Percentiles rank a stretch among this genome's conserved stretches.
Evolutionary conservation across 2,113 vertebrate species (phyloP).

Genomic region (Melanotaenia duboulayi): DNA sequence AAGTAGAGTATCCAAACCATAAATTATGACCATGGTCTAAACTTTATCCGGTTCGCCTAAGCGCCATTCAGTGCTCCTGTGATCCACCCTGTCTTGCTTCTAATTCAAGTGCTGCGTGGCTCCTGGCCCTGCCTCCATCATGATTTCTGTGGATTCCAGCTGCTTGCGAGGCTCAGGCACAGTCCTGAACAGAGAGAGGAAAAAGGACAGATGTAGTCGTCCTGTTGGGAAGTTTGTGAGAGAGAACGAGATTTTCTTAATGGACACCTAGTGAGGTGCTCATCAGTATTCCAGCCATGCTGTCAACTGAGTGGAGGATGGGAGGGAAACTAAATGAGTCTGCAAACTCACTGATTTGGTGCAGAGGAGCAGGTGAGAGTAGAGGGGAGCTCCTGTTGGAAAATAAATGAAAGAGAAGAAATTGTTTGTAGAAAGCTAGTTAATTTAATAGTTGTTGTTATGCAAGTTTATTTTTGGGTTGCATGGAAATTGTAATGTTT

Average conservation of each 20-base stretch:
- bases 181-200: constrained; percentile 26
- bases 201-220: constrained; percentile 32
- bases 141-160: constrained; percentile 55
- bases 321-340: constrained; percentile 82
- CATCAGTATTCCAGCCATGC: constrained; percentile 80
- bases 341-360: constrained; percentile 82
- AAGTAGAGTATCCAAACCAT: constrained; percentile 20
- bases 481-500: background rate
- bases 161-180: constrained; percentile 34
- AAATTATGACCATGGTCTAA: constrained; percentile 41
- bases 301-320: constrained; percentile 80
- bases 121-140: constrained; percentile 30
- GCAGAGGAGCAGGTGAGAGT: constrained; percentile 75
- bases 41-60: constrained; percentile 29
- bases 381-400: constrained; percentile 47
- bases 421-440: background rate
- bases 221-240: constrained; percentile 38
- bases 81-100: constrained; percentile 53
- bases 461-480: constrained; percentile 15
- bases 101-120: constrained; percentile 54
- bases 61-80: constrained; percentile 34
- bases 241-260: constrained; percentile 50
- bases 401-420: constrained; percentile 33
- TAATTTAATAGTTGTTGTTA: constrained; percentile 9
- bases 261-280: constrained; percentile 73